phyloP scores from a whole-genome alignment of 92 coral and sea anemone genomes.

The Chrysogorgia sp. region DNA sequence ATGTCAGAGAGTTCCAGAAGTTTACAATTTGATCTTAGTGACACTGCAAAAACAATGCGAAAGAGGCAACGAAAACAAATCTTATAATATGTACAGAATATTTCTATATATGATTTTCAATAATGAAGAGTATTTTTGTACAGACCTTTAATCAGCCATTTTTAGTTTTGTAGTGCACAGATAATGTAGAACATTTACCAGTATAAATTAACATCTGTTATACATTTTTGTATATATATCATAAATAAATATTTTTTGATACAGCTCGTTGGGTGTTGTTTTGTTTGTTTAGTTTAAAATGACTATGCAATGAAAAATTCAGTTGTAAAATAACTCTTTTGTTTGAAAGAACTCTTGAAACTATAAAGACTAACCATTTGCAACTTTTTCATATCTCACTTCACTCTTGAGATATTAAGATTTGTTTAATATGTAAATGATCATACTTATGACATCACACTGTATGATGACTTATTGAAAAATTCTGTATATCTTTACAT shows the following conservation, averaged over 20 bases:
- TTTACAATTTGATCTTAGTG: not conserved
- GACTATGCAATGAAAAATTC: too few species aligned
- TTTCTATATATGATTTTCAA: constrained; percentile 39
- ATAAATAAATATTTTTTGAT: constrained; percentile 27
- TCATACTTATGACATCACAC: too few species aligned
- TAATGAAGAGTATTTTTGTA: constrained; percentile 42
- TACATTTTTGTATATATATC: constrained; percentile 43
- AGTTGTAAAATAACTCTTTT: too few species aligned
- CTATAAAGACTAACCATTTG: too few species aligned
- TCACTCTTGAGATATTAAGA: too few species aligned
- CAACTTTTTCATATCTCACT: too few species aligned
- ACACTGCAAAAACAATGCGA: not conserved
- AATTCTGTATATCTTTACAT: too few species aligned
- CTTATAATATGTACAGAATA: constrained; percentile 34
- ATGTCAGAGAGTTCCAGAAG: too few species aligned
- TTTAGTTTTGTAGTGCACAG: constrained; percentile 6
- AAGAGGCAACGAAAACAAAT: constrained; percentile 2
- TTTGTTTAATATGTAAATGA: too few species aligned
- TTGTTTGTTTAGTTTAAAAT: not conserved
- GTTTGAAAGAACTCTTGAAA: too few species aligned
- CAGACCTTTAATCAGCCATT: constrained; percentile 9
- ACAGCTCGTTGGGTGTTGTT: not conserved
- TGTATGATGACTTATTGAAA: too few species aligned
- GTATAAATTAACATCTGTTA: constrained; percentile 2
- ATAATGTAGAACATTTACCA: not conserved